Conservation (phyloP, 2,797 vertebrate genomes). For the Melanotaenia trifasciata region DNA sequence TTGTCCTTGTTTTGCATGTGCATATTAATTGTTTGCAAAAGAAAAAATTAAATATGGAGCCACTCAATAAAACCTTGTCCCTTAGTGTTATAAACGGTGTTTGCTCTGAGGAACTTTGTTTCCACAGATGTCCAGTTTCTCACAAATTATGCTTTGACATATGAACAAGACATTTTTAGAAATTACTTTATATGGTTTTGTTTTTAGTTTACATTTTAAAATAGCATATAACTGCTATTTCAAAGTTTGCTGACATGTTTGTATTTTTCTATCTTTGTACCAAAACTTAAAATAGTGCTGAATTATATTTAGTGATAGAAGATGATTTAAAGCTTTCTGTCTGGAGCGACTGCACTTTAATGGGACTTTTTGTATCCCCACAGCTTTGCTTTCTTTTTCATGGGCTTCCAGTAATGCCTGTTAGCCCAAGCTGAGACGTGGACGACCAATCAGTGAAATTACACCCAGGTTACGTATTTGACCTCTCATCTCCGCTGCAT, state of each 20-base stretch:
- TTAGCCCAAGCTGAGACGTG: conserved; percentile 24
- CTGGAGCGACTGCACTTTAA: conserved; percentile 28
- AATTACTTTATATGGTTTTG: conserved; percentile 47
- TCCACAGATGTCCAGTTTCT: neutral
- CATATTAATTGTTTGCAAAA: neutral
- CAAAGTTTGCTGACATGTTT: conserved; percentile 23
- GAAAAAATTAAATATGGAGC: neutral
- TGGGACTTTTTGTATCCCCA: conserved; percentile 9
- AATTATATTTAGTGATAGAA: conserved; percentile 42
- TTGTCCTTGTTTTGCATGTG: neutral
- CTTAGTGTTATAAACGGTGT: neutral
- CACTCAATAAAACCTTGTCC: neutral
- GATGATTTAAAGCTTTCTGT: conserved; percentile 56
- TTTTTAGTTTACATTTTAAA: conserved; percentile 50
- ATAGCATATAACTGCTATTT: conserved; percentile 29
- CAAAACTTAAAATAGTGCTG: conserved; percentile 47
- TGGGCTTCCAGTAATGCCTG: conserved; percentile 20
- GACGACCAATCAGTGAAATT: conserved; percentile 60
- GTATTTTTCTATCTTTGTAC: conserved; percentile 29
- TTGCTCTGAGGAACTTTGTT: neutral
- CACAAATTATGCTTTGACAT: conserved; percentile 10
- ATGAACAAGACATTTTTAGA: conserved; percentile 20
- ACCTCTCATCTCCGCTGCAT: conserved; percentile 48
- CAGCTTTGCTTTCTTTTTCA: conserved; percentile 32
- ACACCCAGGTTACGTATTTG: conserved; percentile 45